A percentile compares a stretch with the other conserved stretches of the same genome.
These are phyloP conservation scores for Maconellicoccus hirsutus DNA, from an alignment of 1,140 invertebrate species.

Conservation along the genomic window DNA sequence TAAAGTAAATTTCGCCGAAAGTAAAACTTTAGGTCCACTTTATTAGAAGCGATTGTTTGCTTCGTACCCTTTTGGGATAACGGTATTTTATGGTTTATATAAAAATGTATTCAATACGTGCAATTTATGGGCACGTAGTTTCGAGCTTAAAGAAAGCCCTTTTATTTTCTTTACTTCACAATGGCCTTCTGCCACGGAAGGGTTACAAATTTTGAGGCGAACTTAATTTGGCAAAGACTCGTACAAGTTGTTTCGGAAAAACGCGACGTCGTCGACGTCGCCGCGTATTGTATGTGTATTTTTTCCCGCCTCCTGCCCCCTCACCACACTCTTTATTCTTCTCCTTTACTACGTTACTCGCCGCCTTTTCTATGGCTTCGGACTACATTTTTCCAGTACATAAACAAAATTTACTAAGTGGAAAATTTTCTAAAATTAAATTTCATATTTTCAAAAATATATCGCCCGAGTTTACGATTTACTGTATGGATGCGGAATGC, in stretches of 20 bases:
- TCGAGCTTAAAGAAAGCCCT: background rate
- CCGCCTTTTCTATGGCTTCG: too few species aligned
- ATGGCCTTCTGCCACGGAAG: conserved; percentile 6
- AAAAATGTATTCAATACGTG: conserved; percentile 9
- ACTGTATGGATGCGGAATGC: too few species aligned
- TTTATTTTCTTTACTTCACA: conserved; percentile 1
- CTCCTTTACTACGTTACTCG: too few species aligned
- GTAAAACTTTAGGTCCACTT: conserved; percentile 4
- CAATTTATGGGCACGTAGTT: conserved; percentile 7
- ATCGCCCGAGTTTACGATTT: too few species aligned
- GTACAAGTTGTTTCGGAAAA: conserved; percentile 2
- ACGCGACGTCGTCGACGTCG: too few species aligned
- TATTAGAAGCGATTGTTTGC: conserved; percentile 8
- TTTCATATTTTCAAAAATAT: background rate
- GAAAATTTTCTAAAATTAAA: conserved; percentile 7
- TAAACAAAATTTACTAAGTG: background rate
- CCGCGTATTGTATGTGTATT: too few species aligned
- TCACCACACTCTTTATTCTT: too few species aligned
- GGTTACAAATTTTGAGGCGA: conserved; percentile 4
- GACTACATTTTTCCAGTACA: background rate
- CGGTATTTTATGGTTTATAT: conserved; percentile 1
- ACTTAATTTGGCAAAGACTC: conserved; percentile 8
- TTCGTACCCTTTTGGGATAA: conserved; percentile 3
- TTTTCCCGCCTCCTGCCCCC: too few species aligned
- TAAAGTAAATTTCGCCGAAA: conserved; percentile 6